Percentiles rank a stretch among this genome's conserved stretches.
These are phyloP conservation scores for Stercorarius parasiticus DNA, from an alignment of 2,113 vertebrate genomes.

Conservation along the genomic window DNA sequence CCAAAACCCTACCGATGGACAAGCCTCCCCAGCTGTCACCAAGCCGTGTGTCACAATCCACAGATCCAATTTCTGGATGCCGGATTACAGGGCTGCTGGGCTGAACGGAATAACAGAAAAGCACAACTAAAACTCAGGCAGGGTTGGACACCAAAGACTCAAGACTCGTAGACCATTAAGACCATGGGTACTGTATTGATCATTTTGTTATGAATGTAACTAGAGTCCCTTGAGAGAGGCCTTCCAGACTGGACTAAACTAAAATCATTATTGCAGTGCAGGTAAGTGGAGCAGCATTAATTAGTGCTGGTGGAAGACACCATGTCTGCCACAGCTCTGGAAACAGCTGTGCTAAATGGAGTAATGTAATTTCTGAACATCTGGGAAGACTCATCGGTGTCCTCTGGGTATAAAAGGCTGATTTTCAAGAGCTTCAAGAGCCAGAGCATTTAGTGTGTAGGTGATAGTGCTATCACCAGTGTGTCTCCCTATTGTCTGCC, in stretches of 20 bases:
- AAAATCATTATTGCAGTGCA: background rate
- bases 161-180: rapidly evolving
- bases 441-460: background rate
- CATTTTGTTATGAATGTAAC: background rate
- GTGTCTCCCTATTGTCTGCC: background rate
- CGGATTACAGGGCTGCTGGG: background rate
- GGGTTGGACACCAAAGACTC: background rate
- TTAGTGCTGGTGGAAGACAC: background rate
- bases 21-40: background rate
- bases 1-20: background rate
- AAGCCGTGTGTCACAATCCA: background rate
- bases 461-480: background rate
- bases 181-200: background rate
- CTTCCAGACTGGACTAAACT: background rate
- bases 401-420: background rate
- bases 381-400: background rate
- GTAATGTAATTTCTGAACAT: background rate
- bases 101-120: background rate
- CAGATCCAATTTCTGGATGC: background rate
- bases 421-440: background rate
- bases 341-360: background rate
- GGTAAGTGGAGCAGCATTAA: background rate
- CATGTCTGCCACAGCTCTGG: background rate
- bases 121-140: background rate
- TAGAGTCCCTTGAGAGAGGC: background rate